phyloP scores from a whole-genome alignment of 2,113 vertebrate species.

The Galbula dea region DNA sequence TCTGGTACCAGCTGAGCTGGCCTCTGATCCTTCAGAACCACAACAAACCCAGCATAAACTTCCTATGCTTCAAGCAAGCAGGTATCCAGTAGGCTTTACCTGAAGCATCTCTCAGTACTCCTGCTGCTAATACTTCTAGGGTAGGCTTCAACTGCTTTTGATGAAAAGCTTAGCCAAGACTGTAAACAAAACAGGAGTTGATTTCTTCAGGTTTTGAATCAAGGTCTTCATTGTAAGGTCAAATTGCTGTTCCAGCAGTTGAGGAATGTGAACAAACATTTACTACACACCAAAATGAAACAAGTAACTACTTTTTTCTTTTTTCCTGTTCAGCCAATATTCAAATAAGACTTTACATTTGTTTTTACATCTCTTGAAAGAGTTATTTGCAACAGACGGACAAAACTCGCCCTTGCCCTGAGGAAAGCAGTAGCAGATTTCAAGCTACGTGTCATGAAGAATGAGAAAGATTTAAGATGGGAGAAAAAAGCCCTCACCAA shows the following conservation, averaged over 20 bases:
- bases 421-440: neutral
- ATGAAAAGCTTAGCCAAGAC: neutral
- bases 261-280: neutral
- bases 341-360: neutral
- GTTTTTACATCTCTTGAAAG: neutral
- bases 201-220: neutral
- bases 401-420: neutral
- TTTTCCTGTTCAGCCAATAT: neutral
- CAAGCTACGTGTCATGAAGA: neutral
- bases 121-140: neutral
- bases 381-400: neutral
- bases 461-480: neutral
- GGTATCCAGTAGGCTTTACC: neutral
- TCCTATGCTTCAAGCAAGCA: neutral
- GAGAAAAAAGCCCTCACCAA: neutral
- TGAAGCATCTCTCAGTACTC: neutral
- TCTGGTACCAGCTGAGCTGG: neutral
- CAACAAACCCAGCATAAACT: neutral
- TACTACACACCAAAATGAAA: neutral
- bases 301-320: fast-evolving
- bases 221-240: neutral
- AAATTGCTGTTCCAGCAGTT: neutral
- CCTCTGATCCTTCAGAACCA: neutral
- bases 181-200: neutral
- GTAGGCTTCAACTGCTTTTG: neutral